Conservation (phyloP, 2,797 vertebrate genomes). For the Molothrus aeneus region DNA sequence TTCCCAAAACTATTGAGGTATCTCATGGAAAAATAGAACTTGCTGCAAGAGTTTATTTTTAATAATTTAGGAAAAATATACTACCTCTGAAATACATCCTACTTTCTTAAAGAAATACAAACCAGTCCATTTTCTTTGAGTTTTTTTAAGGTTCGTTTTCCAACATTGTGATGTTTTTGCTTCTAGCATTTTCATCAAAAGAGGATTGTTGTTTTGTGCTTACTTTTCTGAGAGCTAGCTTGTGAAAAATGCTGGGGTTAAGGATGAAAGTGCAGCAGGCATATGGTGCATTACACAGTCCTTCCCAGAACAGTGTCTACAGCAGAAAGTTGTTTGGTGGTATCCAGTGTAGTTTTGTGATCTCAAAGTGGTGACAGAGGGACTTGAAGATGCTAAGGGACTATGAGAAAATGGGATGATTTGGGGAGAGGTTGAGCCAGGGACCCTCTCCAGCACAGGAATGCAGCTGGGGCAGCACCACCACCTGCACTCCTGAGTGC, state of each 20-base stretch:
- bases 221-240: not conserved
- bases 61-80: slow-evolving; percentile 28
- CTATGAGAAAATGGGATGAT: not conserved
- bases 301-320: not conserved
- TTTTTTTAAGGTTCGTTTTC: not conserved
- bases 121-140: not conserved
- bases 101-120: slow-evolving; percentile 40
- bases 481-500: rapidly evolving
- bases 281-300: not conserved
- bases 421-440: not conserved
- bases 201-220: not conserved
- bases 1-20: not conserved
- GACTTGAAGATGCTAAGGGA: not conserved
- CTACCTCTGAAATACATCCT: slow-evolving; percentile 64
- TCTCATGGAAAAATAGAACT: not conserved
- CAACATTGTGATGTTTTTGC: not conserved
- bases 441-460: not conserved
- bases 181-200: slow-evolving; percentile 2
- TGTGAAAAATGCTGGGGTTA: not conserved
- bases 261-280: not conserved
- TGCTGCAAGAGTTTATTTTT: not conserved
- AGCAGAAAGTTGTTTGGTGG: not conserved
- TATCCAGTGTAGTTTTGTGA: not conserved
- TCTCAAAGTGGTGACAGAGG: not conserved
- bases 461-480: not conserved